These are phyloP conservation scores for Menidia beryllina DNA, from an alignment of 2,113 vertebrate species.

Conservation along the genomic window DNA sequence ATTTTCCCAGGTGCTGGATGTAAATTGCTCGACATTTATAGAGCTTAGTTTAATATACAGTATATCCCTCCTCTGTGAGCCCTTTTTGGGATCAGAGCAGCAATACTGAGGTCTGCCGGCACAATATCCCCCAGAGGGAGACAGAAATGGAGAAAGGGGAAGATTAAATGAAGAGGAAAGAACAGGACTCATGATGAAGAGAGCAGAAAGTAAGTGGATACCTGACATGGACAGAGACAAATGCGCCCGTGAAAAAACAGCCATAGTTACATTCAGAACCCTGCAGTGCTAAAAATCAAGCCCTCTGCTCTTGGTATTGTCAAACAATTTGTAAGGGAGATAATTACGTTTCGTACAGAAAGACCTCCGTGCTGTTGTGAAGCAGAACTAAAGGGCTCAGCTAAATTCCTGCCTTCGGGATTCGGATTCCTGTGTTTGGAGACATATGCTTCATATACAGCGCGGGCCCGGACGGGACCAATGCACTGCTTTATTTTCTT, in stretches of 20 bases:
- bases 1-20: constrained; percentile 71
- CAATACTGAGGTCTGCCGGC: constrained; percentile 20
- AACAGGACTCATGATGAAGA: constrained; percentile 42
- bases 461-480: constrained; percentile 40
- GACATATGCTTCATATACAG: constrained; percentile 66
- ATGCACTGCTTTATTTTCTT: constrained; percentile 66
- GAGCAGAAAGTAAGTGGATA: constrained; percentile 37
- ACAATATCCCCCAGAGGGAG: constrained; percentile 34
- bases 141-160: constrained; percentile 20
- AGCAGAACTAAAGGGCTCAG: constrained; percentile 44
- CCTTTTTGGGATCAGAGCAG: constrained; percentile 37
- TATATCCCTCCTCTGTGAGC: constrained; percentile 34
- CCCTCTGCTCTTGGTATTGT: constrained; percentile 18
- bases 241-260: constrained; percentile 41
- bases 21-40: constrained; percentile 52
- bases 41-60: constrained; percentile 43
- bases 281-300: constrained; percentile 28
- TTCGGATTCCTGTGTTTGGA: constrained; percentile 52
- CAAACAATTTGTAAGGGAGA: constrained; percentile 50
- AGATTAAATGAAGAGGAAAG: constrained; percentile 46
- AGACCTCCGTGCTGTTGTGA: constrained; percentile 34
- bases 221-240: constrained; percentile 43
- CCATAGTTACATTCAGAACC: constrained; percentile 25
- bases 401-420: constrained; percentile 54
- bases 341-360: constrained; percentile 54